phyloP scores from a whole-genome alignment of 1,140 invertebrate genomes.

The Maniola jurtina region DNA sequence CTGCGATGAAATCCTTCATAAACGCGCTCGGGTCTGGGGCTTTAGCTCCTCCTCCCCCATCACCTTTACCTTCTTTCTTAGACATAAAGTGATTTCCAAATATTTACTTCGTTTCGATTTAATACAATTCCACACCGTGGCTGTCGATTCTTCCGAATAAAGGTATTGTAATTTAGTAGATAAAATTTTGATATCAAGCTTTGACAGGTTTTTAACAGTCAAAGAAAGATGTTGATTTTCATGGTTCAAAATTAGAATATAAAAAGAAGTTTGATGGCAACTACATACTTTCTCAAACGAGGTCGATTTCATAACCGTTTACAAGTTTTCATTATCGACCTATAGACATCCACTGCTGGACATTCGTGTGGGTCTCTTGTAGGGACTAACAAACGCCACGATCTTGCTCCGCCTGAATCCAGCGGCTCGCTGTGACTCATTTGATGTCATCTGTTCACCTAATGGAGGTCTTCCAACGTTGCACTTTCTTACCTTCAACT shows the following conservation, averaged over 20 bases:
- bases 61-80: slow-evolving; percentile 43
- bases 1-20: slow-evolving; percentile 90
- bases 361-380: too few species aligned
- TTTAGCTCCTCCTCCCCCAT: slow-evolving; percentile 25
- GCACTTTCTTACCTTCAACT: too few species aligned
- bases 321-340: too few species aligned
- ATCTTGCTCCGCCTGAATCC: too few species aligned
- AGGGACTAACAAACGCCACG: too few species aligned
- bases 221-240: slow-evolving; percentile 26
- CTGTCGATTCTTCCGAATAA: not conserved
- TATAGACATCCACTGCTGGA: too few species aligned
- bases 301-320: not conserved
- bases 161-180: slow-evolving; percentile 16
- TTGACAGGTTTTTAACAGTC: slow-evolving; percentile 30
- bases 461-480: too few species aligned
- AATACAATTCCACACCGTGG: slow-evolving; percentile 5
- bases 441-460: too few species aligned
- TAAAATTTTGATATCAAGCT: slow-evolving; percentile 13
- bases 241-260: slow-evolving; percentile 40
- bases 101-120: slow-evolving; percentile 14
- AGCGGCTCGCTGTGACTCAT: too few species aligned
- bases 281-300: not conserved
- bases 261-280: slow-evolving; percentile 14
- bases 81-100: slow-evolving; percentile 30
- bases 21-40: slow-evolving; percentile 80